Evolutionary conservation across 1,140 invertebrate species (phyloP), one percentile per base, ranked within the genome.

Genomic region (Goniozus legneri): DNA sequence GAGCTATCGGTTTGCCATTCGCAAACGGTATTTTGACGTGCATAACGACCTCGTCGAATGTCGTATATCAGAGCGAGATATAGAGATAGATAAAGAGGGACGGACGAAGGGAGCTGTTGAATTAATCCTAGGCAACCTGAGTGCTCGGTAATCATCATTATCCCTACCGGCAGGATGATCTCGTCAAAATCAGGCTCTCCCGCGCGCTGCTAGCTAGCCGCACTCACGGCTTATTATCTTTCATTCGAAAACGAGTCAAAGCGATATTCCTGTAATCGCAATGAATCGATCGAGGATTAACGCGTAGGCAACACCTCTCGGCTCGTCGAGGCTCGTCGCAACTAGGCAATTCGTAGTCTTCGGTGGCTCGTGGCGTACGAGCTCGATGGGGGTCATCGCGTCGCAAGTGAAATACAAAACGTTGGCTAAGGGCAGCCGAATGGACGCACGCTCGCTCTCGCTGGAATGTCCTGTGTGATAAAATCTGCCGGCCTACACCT

Each of bases 71-170:
- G n/a, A n/a, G n/a, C n/a, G n/a, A n/a, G n/a, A n/a, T n/a, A n/a
- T n/a, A n/a, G n/a, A n/a, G n/a, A n/a, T n/a, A n/a, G n/a, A n/a
- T n/a, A n/a, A n/a, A n/a, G n/a, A n/a, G n/a, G n/a, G n/a, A n/a
- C n/a, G n/a, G n/a, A n/a, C n/a, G n/a, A n/a, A n/a, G n/a, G n/a
- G n/a, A n/a, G n/a, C n/a, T 38, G 42, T 54, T 58, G 45, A 60
- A 62, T 62, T 62, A 60, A 62, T 62, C 52, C 46, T 46, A 44
- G 54, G 45, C 44, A 52, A 52, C 30, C 54, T 59, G 58, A 60
- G 58, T 55, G 54, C 51, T 47, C 42, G 45, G 54, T 55, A 60
- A 61, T 62, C 58, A 62, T 62, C 58, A 55, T 62, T 60, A 62
- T 30, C 48, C 47, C 34, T 15, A 42, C 52, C 43, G n/a, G n/a